phyloP scores from a whole-genome alignment of 2,888 invertebrate genomes.

The Drosophila paramelanica region DNA sequence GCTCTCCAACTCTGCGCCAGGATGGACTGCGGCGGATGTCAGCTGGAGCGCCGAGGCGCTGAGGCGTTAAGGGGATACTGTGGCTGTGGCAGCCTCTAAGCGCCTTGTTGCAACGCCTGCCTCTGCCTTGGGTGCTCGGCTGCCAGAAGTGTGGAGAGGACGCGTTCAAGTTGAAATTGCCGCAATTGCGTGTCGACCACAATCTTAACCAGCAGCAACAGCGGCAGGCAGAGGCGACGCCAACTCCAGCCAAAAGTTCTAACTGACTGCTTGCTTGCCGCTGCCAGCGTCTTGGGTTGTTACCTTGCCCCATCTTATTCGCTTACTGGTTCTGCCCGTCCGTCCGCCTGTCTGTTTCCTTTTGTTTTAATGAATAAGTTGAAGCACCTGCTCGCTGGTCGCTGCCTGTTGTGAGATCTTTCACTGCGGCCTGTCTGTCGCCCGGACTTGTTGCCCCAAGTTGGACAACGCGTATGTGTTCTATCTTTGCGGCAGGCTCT shows the following conservation, averaged over 20 bases:
- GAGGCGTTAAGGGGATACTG: not conserved
- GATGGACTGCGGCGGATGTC: slow-evolving; percentile 62
- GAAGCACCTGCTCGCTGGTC: slow-evolving; percentile 72
- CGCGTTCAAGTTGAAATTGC: slow-evolving; percentile 74
- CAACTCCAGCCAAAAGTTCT: slow-evolving; percentile 51
- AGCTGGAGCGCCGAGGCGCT: slow-evolving; percentile 16
- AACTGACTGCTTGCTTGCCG: slow-evolving; percentile 39
- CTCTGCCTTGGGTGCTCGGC: slow-evolving; percentile 21
- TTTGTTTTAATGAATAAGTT: slow-evolving; percentile 78
- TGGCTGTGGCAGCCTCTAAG: slow-evolving; percentile 23
- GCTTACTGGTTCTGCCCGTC: slow-evolving; percentile 17
- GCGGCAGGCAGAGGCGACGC: slow-evolving; percentile 6
- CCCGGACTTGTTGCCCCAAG: slow-evolving; percentile 57
- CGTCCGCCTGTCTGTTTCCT: slow-evolving; percentile 55
- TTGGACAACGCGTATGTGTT: slow-evolving; percentile 60
- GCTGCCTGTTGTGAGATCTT: slow-evolving; percentile 51
- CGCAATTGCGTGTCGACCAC: slow-evolving; percentile 78
- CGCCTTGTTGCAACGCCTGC: slow-evolving; percentile 18
- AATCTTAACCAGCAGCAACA: slow-evolving; percentile 65
- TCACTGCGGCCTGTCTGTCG: slow-evolving; percentile 20
- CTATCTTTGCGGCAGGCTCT: slow-evolving; percentile 54
- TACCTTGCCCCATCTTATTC: slow-evolving; percentile 3
- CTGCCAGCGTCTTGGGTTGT: slow-evolving; percentile 34
- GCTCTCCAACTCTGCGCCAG: slow-evolving; percentile 43
- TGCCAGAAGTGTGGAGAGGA: slow-evolving; percentile 40